Conservation (phyloP, 2,888 invertebrate genomes). For the Aleiodes leptofemur region DNA sequence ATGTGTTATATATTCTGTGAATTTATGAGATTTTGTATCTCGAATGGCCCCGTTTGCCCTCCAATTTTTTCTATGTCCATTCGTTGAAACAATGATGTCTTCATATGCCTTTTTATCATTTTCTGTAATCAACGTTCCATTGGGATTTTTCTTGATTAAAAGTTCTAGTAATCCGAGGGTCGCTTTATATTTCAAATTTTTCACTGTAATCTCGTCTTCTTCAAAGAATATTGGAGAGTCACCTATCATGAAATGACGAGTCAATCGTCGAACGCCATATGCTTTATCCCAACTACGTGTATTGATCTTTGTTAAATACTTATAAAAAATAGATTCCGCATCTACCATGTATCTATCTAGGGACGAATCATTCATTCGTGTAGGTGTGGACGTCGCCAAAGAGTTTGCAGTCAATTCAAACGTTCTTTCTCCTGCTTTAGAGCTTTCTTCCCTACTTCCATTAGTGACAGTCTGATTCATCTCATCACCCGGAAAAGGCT, state of each 20-base stretch:
- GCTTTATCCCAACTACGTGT: slow-evolving; percentile 34
- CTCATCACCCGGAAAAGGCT: too few species aligned
- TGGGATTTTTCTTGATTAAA: not conserved
- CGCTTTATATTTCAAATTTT: slow-evolving; percentile 32
- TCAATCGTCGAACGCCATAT: slow-evolving; percentile 50
- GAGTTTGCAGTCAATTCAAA: too few species aligned
- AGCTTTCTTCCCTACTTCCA: too few species aligned
- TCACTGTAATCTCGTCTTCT: slow-evolving; percentile 19
- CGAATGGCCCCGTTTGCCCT: slow-evolving; percentile 50
- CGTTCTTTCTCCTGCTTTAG: too few species aligned
- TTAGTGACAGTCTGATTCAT: too few species aligned
- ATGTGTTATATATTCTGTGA: not conserved
- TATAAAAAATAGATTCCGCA: not conserved
- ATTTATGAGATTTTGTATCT: slow-evolving; percentile 39
- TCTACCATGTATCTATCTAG: slow-evolving; percentile 40
- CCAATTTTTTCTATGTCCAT: not conserved
- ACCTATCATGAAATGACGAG: slow-evolving; percentile 47
- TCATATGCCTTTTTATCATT: too few species aligned
- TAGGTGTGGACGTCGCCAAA: too few species aligned
- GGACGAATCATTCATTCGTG: too few species aligned
- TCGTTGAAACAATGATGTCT: too few species aligned
- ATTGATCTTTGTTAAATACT: not conserved
- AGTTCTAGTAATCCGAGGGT: slow-evolving; percentile 41
- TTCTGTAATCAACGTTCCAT: not conserved
- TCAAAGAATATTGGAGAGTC: slow-evolving; percentile 46